phyloP scores from a whole-genome alignment of 2,113 vertebrate genomes.

The Brachirus orientalis region DNA sequence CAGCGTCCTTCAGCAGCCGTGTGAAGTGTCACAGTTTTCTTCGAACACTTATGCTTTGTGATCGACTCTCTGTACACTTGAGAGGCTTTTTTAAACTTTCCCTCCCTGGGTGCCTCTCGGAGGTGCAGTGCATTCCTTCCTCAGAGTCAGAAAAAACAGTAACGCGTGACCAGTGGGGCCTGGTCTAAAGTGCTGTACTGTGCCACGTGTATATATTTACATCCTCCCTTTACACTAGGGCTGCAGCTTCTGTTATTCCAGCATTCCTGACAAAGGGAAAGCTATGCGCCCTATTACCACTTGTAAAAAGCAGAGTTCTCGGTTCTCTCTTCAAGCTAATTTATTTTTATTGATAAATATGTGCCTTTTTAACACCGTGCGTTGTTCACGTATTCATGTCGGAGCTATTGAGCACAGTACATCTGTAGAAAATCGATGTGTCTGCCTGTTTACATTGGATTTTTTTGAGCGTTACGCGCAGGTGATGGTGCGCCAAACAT shows the following conservation, averaged over 20 bases:
- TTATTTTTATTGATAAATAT: slow-evolving; percentile 4
- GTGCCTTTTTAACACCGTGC: slow-evolving; percentile 42
- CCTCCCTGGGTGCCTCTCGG: background rate
- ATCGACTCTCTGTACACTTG: background rate
- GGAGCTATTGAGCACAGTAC: slow-evolving; percentile 40
- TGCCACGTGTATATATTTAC: slow-evolving; percentile 39
- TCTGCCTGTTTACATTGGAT: slow-evolving; percentile 50
- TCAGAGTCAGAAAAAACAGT: slow-evolving; percentile 17
- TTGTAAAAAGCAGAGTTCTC: slow-evolving; percentile 9
- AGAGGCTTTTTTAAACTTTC: slow-evolving; percentile 10
- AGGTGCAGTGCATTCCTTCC: slow-evolving; percentile 54
- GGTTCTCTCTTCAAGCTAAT: background rate
- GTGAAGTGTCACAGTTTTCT: background rate
- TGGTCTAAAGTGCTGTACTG: background rate
- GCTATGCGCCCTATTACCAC: slow-evolving; percentile 18
- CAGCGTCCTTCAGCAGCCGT: too few species aligned
- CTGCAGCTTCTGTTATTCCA: slow-evolving; percentile 28
- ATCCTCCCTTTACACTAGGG: slow-evolving; percentile 31
- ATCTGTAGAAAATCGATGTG: slow-evolving; percentile 23
- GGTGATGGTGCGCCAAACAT: slow-evolving; percentile 12
- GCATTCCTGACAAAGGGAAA: slow-evolving; percentile 12
- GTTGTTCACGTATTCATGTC: slow-evolving; percentile 23
- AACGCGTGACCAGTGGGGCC: slow-evolving; percentile 31
- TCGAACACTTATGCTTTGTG: slow-evolving; percentile 17
- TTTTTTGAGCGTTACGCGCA: slow-evolving; percentile 17